phyloP scores from a whole-genome alignment of 2,113 vertebrate species.

The Chamaetylas fuelleborni region DNA sequence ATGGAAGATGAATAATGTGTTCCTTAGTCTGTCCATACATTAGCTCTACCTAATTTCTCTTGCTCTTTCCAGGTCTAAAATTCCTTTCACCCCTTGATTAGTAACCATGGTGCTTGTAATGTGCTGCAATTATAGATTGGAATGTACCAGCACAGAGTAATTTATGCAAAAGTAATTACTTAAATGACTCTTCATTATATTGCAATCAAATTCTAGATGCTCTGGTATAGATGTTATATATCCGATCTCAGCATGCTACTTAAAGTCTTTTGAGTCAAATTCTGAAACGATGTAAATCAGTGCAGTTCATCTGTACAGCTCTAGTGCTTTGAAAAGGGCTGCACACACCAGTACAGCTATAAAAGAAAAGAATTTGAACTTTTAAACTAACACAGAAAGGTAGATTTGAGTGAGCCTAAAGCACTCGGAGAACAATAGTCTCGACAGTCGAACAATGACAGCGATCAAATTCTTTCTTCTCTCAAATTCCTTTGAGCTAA shows the following conservation, averaged over 20 bases:
- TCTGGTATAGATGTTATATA: constrained; percentile 54
- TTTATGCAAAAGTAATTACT: constrained; percentile 73
- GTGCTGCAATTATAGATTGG: constrained; percentile 59
- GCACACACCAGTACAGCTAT: background rate
- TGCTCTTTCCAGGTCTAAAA: constrained; percentile 22
- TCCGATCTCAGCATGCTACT: constrained; percentile 26
- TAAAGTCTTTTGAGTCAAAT: constrained; percentile 8
- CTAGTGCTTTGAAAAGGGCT: background rate
- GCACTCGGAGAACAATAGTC: background rate
- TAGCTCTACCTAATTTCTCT: constrained; percentile 30
- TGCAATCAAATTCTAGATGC: constrained; percentile 68
- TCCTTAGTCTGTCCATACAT: background rate
- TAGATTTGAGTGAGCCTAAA: background rate
- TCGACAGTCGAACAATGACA: background rate
- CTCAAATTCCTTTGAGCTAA: background rate
- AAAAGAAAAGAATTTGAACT: background rate
- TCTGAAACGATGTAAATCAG: constrained; percentile 36
- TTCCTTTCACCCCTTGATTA: constrained; percentile 61
- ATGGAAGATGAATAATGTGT: background rate
- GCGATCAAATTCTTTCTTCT: background rate
- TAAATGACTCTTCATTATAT: constrained; percentile 73
- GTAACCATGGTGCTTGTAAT: constrained; percentile 68
- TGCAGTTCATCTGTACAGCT: background rate
- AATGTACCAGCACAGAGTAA: constrained; percentile 60
- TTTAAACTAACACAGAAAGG: background rate